Evolutionary conservation across 1,140 invertebrate species (phyloP).

Genomic region (Lordiphosa collinella): DNA sequence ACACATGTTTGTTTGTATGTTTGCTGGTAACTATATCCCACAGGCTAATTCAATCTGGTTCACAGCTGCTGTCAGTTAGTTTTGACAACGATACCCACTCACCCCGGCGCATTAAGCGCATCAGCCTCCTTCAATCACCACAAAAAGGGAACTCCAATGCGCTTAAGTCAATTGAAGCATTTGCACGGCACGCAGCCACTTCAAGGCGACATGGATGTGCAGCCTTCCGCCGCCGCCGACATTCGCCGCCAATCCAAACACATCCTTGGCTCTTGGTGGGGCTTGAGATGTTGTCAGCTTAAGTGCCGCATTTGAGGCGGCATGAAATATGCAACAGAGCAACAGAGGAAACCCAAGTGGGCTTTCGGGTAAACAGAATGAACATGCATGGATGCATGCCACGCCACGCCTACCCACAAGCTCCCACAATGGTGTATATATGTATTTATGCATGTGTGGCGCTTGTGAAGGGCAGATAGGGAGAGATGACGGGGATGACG

Average conservation of each 20-base stretch:
- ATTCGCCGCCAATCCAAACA: neutral
- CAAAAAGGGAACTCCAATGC: slow-evolving; percentile 12
- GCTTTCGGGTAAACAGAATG: slow-evolving; percentile 12
- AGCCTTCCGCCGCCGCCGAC: neutral
- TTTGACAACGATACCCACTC: slow-evolving; percentile 8
- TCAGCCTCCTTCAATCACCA: neutral
- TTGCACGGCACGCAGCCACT: slow-evolving; percentile 48
- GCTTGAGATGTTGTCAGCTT: slow-evolving; percentile 50
- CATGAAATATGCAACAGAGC: slow-evolving; percentile 65
- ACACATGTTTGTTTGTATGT: too few species aligned
- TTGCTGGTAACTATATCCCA: too few species aligned
- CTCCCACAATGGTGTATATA: neutral
- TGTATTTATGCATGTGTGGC: too few species aligned
- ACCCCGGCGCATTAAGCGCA: slow-evolving; percentile 4
- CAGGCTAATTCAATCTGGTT: neutral
- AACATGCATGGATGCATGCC: slow-evolving; percentile 17
- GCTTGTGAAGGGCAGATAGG: too few species aligned
- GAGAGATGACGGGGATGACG: too few species aligned
- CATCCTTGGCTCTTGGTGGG: slow-evolving; percentile 1
- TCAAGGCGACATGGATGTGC: slow-evolving; percentile 8
- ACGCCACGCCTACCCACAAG: neutral
- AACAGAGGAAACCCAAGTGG: slow-evolving; percentile 22
- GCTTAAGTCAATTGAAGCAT: slow-evolving; percentile 54
- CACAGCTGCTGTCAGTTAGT: neutral
- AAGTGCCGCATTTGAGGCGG: slow-evolving; percentile 59